Conservation (phyloP, 2,797 vertebrate genomes). For the Ispidina lecontei region DNA sequence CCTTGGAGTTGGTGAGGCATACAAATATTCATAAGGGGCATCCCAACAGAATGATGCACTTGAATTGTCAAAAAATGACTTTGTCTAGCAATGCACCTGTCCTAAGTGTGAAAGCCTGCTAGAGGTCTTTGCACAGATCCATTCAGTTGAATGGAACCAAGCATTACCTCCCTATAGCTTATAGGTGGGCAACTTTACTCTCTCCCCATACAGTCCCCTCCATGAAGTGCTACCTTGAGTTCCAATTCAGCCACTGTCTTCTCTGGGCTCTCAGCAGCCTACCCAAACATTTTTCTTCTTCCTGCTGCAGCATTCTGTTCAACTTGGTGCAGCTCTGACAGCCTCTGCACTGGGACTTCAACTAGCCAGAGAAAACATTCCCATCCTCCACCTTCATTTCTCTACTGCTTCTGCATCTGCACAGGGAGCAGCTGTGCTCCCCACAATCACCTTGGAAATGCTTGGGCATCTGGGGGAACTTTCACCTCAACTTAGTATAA, state of each 20-base stretch:
- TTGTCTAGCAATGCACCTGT: not conserved
- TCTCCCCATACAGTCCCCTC: too few relatives aligned
- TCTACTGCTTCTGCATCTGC: not conserved
- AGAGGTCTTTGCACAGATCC: not conserved
- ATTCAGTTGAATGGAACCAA: not conserved
- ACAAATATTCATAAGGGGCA: not conserved
- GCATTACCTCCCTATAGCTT: not conserved
- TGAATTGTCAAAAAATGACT: not conserved
- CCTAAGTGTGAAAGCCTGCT: not conserved
- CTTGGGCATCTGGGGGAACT: not conserved
- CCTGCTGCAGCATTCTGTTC: too few relatives aligned
- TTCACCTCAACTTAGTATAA: not conserved
- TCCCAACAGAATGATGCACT: not conserved
- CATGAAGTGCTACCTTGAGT: not conserved
- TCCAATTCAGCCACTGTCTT: not conserved
- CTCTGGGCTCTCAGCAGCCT: not conserved
- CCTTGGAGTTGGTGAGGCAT: not conserved
- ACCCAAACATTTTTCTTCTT: not conserved
- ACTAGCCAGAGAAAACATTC: not conserved
- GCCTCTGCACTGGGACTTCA: not conserved
- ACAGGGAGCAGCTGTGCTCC: not conserved
- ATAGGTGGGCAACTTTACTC: not conserved
- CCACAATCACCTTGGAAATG: not conserved
- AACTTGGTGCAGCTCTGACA: not conserved
- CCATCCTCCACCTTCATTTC: not conserved